Evolutionary conservation across 1,140 invertebrate genomes (phyloP), one percentile per base, ranked within the genome.

Genomic region (Macrobrachium rosenbergii): DNA sequence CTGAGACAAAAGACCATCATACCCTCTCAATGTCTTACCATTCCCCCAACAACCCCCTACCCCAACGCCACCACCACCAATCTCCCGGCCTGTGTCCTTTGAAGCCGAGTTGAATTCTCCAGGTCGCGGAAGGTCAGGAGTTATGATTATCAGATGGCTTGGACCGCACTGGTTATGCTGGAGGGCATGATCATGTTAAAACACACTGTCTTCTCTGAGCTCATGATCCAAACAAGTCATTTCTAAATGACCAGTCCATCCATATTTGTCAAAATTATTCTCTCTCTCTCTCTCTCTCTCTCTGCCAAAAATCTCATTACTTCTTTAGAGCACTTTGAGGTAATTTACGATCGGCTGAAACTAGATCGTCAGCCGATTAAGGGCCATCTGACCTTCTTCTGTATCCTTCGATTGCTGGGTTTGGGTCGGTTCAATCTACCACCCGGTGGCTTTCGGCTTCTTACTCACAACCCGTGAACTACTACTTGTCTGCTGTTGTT

Each of bases 1-100:
- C 52, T 80, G 83, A 86, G 83, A 86, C 83, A 86, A 86, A 86
- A 86, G 83, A 80, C 21, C 77, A 86, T 86, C 77, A 23, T 43
- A 72, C 69, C 37, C 69, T 10, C 23, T 72, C 69, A n/a, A 43
- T 28, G n/a, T 17, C 69, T 72, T 28, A n/a, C 28, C 28, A 37
- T 37, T 2, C 28, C 28, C 28, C 28, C 28, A 37, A 37, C 28
- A n/a, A n/a, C n/a, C n/a, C n/a, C n/a, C n/a, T n/a, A n/a, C 28
- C 28, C 28, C 28, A 37, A 37, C 28, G 3, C 28, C 28, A 37
- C 28, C 28, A 37, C 28, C 28, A 37, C 52, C 6, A 8, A 52
- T 52, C 52, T 10, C 52, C 12, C 52, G 52, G 72, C 82, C 37
- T 37, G 82, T 83, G 72, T 8, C 72, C 28, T 43, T 45, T 60